These are phyloP conservation scores for Anomalospiza imberbis DNA, from an alignment of 2,797 vertebrate species.

Conservation along the genomic window DNA sequence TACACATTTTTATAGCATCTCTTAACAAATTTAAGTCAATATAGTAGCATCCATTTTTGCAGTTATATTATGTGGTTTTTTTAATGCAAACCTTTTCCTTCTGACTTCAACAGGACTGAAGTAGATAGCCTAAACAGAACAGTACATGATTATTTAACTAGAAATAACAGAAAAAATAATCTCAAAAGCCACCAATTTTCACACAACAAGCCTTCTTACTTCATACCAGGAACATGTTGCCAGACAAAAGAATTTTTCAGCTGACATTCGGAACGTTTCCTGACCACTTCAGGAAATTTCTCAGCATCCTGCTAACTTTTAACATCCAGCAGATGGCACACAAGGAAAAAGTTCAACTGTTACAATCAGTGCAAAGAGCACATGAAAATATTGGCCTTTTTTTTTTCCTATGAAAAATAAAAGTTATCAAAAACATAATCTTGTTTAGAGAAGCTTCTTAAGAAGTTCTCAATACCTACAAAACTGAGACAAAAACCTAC, in stretches of 20 bases:
- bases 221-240: background rate
- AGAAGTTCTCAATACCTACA: background rate
- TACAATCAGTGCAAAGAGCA: background rate
- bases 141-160: background rate
- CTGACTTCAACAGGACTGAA: background rate
- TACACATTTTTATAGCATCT: background rate
- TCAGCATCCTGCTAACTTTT: background rate
- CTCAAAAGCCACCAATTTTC: background rate
- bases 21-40: background rate
- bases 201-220: background rate
- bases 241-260: background rate
- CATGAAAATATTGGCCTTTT: background rate
- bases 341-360: background rate
- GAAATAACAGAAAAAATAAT: background rate
- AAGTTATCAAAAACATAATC: background rate
- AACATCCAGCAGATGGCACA: slow-evolving; percentile 54
- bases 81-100: background rate
- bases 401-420: background rate
- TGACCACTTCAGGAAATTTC: background rate
- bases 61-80: background rate
- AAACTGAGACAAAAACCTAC: background rate
- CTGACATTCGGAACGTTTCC: background rate
- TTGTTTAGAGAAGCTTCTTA: background rate
- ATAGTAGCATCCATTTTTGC: background rate
- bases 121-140: background rate